phyloP scores from a whole-genome alignment of 2,797 vertebrate species.

The Centroberyx gerrardi region DNA sequence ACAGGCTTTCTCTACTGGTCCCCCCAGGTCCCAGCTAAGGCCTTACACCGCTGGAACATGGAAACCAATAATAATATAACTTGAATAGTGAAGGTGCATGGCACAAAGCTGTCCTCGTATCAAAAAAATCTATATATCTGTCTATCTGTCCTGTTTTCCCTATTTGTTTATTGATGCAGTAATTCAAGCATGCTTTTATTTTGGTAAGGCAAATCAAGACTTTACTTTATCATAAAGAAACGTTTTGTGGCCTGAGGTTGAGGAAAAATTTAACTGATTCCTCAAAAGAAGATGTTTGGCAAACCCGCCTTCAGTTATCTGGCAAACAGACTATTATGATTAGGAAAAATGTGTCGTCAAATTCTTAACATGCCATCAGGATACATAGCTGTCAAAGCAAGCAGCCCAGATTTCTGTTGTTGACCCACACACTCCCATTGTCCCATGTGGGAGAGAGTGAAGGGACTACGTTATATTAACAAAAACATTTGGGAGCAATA shows the following conservation, averaged over 20 bases:
- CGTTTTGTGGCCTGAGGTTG: background rate
- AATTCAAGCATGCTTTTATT: background rate
- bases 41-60: conserved; percentile 10
- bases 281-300: background rate
- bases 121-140: background rate
- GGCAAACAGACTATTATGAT: conserved; percentile 44
- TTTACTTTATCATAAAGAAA: too few relatives aligned
- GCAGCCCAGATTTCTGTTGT: conserved; percentile 44
- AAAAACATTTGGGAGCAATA: conserved; percentile 68
- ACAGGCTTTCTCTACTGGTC: conserved; percentile 51
- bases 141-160: background rate
- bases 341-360: conserved; percentile 24
- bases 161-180: background rate
- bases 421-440: conserved; percentile 47
- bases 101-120: background rate
- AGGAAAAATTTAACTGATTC: background rate
- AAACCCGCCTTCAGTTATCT: conserved; percentile 5
- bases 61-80: background rate
- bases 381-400: conserved; percentile 57
- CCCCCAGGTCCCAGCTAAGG: conserved; percentile 20
- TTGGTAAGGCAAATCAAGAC: background rate
- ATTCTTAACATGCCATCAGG: conserved; percentile 67
- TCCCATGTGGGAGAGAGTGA: conserved; percentile 42
- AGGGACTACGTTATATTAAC: conserved; percentile 65
- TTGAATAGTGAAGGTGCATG: background rate